Conservation (phyloP, 2,888 invertebrate genomes). For the Hololepta plana region DNA sequence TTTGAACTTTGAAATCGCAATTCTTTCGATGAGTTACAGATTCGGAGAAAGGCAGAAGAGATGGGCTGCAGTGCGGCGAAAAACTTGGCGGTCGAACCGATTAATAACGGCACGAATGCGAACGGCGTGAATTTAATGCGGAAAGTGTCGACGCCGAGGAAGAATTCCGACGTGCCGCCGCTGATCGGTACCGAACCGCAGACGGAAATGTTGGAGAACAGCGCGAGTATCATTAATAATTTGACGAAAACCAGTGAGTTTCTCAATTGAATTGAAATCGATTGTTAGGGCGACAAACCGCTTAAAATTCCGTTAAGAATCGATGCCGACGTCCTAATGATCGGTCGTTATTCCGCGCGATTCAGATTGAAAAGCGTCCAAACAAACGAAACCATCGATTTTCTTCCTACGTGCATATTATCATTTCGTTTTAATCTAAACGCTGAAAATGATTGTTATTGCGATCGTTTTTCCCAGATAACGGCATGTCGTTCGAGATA, state of each 20-base stretch:
- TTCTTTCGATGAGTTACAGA: too few species aligned
- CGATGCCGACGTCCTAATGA: too few species aligned
- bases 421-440: too few species aligned
- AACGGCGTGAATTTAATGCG: conserved; percentile 9
- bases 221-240: conserved; percentile 19
- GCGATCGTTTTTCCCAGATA: conserved; percentile 18
- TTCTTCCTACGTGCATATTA: too few species aligned
- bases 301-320: too few species aligned
- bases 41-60: too few species aligned
- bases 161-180: conserved; percentile 16
- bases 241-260: conserved; percentile 20
- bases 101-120: conserved; percentile 16
- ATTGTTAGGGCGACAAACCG: too few species aligned
- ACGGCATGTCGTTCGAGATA: conserved; percentile 25
- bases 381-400: too few species aligned
- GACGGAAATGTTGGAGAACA: conserved; percentile 18
- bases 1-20: too few species aligned
- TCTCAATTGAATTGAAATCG: not conserved
- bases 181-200: conserved; percentile 20
- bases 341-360: too few species aligned
- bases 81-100: conserved; percentile 21
- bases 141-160: conserved; percentile 15
- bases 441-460: too few species aligned
- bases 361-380: too few species aligned
- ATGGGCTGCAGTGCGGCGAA: conserved; percentile 26